These are phyloP conservation scores for Polymixis flavicincta DNA, from an alignment of 2,888 invertebrate genomes.

Conservation along the genomic window DNA sequence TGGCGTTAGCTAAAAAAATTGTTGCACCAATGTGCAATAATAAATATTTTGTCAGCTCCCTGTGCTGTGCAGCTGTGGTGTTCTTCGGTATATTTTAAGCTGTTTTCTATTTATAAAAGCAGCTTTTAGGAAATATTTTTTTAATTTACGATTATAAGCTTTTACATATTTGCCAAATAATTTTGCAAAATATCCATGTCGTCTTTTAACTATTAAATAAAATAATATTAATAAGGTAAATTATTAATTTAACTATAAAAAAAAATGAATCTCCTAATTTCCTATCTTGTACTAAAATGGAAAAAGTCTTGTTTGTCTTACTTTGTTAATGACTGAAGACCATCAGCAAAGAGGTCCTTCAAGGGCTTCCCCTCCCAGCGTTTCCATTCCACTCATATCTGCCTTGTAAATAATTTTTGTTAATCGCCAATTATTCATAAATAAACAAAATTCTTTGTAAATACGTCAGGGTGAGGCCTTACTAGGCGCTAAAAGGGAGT, in stretches of 20 bases:
- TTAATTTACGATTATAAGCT: not conserved
- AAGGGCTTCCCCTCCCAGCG: no score
- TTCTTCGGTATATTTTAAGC: not conserved
- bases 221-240: no score
- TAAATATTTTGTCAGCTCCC: not conserved
- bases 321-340: not conserved
- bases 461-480: conserved; percentile 79
- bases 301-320: not conserved
- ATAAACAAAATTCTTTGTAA: not conserved
- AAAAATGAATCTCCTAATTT: no score
- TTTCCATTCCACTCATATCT: no score
- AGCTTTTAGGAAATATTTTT: no score
- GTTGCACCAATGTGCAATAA: not conserved
- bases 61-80: no score
- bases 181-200: not conserved
- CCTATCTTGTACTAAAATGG: not conserved
- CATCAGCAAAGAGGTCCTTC: not conserved
- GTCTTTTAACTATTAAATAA: not conserved
- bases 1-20: no score
- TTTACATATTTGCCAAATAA: not conserved
- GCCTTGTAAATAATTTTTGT: not conserved
- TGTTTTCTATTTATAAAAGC: not conserved
- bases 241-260: no score
- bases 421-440: not conserved
- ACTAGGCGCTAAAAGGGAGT: conserved; percentile 80